Base-by-base conservation (phyloP, 2,797 vertebrate species). In the Tragopan temminckii region DNA sequence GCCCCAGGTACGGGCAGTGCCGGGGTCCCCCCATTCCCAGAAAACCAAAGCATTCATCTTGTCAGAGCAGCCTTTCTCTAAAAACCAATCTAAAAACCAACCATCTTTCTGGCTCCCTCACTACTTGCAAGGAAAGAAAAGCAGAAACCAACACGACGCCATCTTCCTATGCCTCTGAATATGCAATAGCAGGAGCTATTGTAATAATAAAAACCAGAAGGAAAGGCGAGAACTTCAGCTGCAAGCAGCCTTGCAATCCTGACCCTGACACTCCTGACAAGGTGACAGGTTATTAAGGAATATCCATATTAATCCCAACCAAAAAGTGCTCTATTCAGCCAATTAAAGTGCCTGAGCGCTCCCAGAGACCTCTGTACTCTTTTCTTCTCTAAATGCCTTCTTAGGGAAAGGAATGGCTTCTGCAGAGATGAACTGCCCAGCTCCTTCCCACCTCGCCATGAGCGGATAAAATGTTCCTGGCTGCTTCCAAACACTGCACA, bases 401-500 rank as follows among this genome's bases (percentile, higher is more conserved):
- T 86, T 62, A 90, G 63, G 85, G 67, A 88, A 91, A 90, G 45
- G 63, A 93, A 89, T 62, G 36, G 88, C 67, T 95, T 93, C 78
- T 89, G 85, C 86, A 84, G 75, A 83, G 87, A 79, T 48, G 69
- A 96, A 91, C 90, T 35, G 25, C 46, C 40, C 67, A 53, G 82
- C 53, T 95, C 83, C 78, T 94, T 94, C 67, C 90, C 88, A 80
- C 64, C 67, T 71, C 0, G 1, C 11, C 1, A 16, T 29, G 31
- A 40, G 84, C 71, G 48, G 55, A 67, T 82, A 45, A 91, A 89
- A 94, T 53, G 86, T 87, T 96, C 83, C 63, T 93, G 92, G 94
- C 88, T 88, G 78, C 79, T 94, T 95, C 78, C 78, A 84, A 77
- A 58, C 11, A 5, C 50, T 33, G 85, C 80, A 79, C 74, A 89